Evolutionary conservation across 2,888 invertebrate genomes (phyloP).

Genomic region (Sialis lutaria): DNA sequence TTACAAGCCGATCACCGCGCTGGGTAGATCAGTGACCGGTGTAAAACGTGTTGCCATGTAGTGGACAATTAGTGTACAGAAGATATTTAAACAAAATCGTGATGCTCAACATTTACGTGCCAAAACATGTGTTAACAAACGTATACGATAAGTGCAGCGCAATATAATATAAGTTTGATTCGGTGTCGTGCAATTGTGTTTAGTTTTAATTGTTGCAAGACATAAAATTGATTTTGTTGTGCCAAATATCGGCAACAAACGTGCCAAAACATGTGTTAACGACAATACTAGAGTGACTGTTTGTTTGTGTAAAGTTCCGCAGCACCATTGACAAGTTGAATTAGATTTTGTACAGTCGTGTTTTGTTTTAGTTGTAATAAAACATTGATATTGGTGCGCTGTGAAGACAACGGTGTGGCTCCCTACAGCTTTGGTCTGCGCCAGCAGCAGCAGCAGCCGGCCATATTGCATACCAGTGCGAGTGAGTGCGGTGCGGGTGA

Average conservation of each 20-base stretch:
- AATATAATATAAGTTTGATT: too few relatives aligned
- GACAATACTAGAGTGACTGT: not conserved
- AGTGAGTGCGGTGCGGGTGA: conserved; percentile 18
- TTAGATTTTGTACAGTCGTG: too few relatives aligned
- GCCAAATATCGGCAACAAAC: too few relatives aligned
- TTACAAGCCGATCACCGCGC: conserved; percentile 22
- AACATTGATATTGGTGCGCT: too few relatives aligned
- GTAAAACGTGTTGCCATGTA: not conserved
- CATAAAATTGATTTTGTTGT: too few relatives aligned
- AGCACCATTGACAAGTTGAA: too few relatives aligned
- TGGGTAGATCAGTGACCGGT: conserved; percentile 12
- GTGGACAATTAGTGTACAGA: not conserved
- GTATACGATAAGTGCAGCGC: too few relatives aligned
- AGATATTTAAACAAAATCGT: not conserved
- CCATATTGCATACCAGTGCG: conserved; percentile 30
- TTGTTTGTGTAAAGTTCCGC: not conserved
- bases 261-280: too few relatives aligned
- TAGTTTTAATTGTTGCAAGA: too few relatives aligned
- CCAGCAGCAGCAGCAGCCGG: conserved; percentile 16
- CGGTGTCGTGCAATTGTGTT: too few relatives aligned
- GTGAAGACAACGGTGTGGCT: conserved; percentile 12
- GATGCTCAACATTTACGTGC: not conserved
- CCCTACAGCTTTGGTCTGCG: conserved; percentile 16
- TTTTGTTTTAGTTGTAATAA: too few relatives aligned
- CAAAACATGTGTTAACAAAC: not conserved